Base-by-base conservation (phyloP, 2,888 invertebrate species). In the Syrphus vitripennis region DNA sequence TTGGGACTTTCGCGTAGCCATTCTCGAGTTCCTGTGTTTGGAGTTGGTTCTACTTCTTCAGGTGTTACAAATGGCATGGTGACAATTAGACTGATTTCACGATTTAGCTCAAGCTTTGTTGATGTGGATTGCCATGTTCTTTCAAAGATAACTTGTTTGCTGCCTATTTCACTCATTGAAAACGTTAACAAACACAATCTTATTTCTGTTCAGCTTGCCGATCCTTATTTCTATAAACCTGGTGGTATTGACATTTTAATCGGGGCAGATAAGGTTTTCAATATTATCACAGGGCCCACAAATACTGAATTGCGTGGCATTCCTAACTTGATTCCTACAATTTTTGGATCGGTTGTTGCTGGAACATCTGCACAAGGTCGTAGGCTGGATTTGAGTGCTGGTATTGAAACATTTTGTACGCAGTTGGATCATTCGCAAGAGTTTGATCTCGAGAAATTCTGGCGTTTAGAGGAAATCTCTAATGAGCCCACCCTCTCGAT, bases 21-120 rank as follows among this genome's bases (percentile, higher is more conserved):
- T 29, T 29, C 29, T 29, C 29, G 29, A 29, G 5, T 29, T 29
- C 29, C 29, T 29, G 29, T 29, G 29, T 5, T 29, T 29, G 29
- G 29, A 29, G 29, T 3, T 5, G 29, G 4, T 3, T 29, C 29
- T 29, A 29, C 29, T 4, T 29, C 29, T 16, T 61, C 74, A 19
- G 74, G 74, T 24, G 31, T 34, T 19, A 67, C 67, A 5, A 53
- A 57, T 14, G 67, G 65, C 14, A 7, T 57, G 12, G 77, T 74
- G 45, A 31, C 5, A 16, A 12, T 42, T 1, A 29, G 42, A 14
- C 24, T 65, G 3, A 42, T 4, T 19, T 29, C 37, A n/a, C n/a
- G n/a, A n/a, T n/a, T n/a, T n/a, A n/a, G n/a, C n/a, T n/a, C n/a
- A n/a, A n/a, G n/a, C n/a, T 42, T 31, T 42, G 26, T 69, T 10